Evolutionary conservation across 2,888 invertebrate genomes (phyloP), one percentile per base, ranked within the genome.

Genomic region (Oxycera nigricornis): DNA sequence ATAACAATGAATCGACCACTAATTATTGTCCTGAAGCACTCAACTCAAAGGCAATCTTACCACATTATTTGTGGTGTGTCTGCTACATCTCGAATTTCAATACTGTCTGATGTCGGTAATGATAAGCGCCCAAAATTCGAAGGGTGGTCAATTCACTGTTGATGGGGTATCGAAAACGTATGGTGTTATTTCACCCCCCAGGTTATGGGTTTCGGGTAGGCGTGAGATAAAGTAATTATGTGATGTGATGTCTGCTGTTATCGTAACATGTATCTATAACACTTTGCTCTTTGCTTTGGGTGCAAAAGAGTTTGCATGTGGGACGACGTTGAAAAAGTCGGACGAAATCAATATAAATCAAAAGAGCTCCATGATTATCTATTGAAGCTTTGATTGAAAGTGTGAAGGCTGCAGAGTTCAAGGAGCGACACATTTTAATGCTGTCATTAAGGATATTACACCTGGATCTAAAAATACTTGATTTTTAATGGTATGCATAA

Each of bases 111-210:
- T 59, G 22, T 59, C 59, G 24, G 30, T 24, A 59, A n/a, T 11
- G 59, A 59, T 30, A 59, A 3, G 6, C 22, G 6, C 22, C 20
- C 14, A 28, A 59, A 28, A 20, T 59, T 30, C 4, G 30, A 9
- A 24, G 59, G 59, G 59, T 59, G 30, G 59, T n/a, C 59, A n/a
- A 59, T 59, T 28, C 22, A 14, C n/a, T 59, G 59, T n/a, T 30
- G 59, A 28, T 28, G 30, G 30, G 14, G 22, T 2, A 28, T 4
- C 59, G 2, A 28, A 30, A 14, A 30, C 24, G 30, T 55, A 17
- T n/a, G 26, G 4, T 22, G 55, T 55, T 7, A 55, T 55, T 55
- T 55, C 22, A 24, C 55, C 55, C 50, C 30, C 59, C 59, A 26
- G 59, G 20, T 55, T 24, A 9, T 55, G 55, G 22, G 6, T 11